Evolutionary conservation across 2,888 invertebrate genomes (phyloP).

Genomic region (Myopa testacea): DNA sequence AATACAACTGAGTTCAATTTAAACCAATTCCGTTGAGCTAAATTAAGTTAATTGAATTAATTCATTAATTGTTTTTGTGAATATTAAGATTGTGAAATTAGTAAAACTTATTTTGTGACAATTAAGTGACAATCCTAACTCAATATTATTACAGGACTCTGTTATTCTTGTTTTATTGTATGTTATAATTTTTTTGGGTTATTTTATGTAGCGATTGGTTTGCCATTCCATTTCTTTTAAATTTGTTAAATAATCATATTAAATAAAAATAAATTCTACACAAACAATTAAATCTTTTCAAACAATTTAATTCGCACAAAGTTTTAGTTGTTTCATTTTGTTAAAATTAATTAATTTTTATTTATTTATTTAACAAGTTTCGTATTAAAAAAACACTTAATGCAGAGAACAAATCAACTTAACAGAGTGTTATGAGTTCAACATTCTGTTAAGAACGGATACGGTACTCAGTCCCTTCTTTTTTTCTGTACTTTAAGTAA

Average conservation of each 20-base stretch:
- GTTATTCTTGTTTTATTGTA: neutral
- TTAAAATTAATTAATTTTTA: conserved; percentile 2
- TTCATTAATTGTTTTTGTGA: no score
- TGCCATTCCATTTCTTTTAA: neutral
- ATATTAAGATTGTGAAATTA: neutral
- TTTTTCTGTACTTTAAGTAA: no score
- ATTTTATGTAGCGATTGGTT: neutral
- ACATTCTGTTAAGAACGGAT: no score
- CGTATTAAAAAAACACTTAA: neutral
- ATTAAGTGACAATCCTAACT: conserved; percentile 24
- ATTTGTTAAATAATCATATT: neutral
- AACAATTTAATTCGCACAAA: neutral
- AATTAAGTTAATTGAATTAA: no score
- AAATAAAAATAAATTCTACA: neutral
- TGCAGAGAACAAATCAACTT: neutral
- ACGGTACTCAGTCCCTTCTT: no score
- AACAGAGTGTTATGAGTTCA: neutral
- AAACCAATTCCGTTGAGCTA: no score
- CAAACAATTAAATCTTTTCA: neutral
- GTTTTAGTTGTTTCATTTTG: neutral
- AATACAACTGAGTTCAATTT: no score
- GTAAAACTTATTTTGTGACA: conserved; percentile 2
- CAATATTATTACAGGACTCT: neutral
- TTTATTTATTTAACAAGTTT: neutral
- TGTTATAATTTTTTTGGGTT: no score